Evolutionary conservation across 1,140 invertebrate genomes (phyloP), one percentile per base, ranked within the genome.

Genomic region (Galleria mellonella): DNA sequence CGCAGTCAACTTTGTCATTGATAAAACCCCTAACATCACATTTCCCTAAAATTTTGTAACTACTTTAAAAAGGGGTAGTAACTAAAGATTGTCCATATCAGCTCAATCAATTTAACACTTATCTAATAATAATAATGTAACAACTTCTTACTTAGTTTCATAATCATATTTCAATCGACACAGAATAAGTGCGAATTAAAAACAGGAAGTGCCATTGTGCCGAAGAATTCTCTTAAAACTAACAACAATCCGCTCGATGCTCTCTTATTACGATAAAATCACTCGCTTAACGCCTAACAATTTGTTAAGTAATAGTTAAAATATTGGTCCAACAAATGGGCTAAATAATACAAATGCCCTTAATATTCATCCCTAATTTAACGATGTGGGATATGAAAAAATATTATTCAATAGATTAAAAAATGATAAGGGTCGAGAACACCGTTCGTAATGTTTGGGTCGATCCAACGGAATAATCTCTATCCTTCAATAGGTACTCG

Each of bases 301-400:
- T 85, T 83, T 83, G 53, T 83, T 82, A 86, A 83, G 79, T 83
- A 81, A 83, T 83, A 83, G 76, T 85, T 86, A 86, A 86, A 86
- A 86, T 83, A 86, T 83, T 86, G 83, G 83, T 86, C 83, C 83
- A 86, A 86, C 83, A 86, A 83, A 86, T 83, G 83, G 83, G 79
- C 79, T 83, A 83, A 83, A 86, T 86, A 83, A 83, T 85, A 85
- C 82, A 82, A 82, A 83, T 78, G 79, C 82, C 82, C 82, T 78
- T 74, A 85, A 85, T 83, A 82, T 82, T 82, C 79, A 83, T 83
- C 82, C 82, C 82, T 81, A 81, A 85, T 85, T 79, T 77, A 83
- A 85, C 78, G 77, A 82, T 67, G 67, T 69, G 82, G 82, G 82
- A 85, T 77, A 83, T 85, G 82, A 82, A 85, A 85, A 85, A 82